phyloP scores from a whole-genome alignment of 2,113 vertebrate genomes.

The Cottus gobio region DNA sequence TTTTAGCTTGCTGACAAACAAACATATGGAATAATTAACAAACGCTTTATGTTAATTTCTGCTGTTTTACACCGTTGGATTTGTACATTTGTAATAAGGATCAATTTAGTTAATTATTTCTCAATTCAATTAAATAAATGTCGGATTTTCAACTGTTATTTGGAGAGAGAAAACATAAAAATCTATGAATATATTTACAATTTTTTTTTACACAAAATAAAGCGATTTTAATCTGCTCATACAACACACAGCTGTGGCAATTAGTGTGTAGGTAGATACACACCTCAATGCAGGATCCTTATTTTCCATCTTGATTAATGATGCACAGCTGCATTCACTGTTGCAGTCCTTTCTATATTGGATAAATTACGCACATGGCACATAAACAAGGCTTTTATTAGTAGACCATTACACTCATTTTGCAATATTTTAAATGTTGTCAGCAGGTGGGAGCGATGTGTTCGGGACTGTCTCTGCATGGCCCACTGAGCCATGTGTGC shows the following conservation, averaged over 20 bases:
- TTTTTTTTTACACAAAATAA: background rate
- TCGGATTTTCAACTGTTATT: background rate
- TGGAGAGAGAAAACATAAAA: background rate
- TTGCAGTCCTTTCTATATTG: background rate
- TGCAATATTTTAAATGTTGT: background rate
- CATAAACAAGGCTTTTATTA: background rate
- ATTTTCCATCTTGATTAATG: background rate
- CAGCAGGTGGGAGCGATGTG: conserved; percentile 1
- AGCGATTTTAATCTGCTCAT: background rate
- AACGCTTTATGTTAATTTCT: no score
- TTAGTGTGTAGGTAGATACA: background rate
- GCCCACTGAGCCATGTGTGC: background rate
- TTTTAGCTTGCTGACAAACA: no score
- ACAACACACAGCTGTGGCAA: conserved; percentile 1
- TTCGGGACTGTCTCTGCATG: background rate
- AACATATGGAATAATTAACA: background rate
- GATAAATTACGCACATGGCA: background rate
- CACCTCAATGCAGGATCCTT: background rate
- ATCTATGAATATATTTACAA: background rate
- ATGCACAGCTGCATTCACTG: background rate
- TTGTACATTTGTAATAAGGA: no score
- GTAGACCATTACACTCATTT: background rate
- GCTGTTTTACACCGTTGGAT: no score
- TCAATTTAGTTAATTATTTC: no score
- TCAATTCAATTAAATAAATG: background rate